These are phyloP conservation scores for Corythornis vintsioides DNA, from an alignment of 2,113 vertebrate species.

Conservation along the genomic window DNA sequence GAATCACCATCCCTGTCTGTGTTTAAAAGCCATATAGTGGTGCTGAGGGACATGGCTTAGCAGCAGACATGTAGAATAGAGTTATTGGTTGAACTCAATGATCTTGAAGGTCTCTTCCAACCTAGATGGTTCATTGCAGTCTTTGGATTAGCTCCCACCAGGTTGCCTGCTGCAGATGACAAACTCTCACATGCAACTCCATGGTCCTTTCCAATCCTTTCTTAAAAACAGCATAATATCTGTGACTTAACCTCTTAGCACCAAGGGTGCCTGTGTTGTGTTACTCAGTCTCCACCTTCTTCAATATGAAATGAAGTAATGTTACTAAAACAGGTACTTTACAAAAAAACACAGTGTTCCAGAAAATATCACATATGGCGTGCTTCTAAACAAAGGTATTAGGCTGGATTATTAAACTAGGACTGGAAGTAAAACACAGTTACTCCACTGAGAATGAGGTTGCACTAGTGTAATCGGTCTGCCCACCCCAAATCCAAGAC, in stretches of 20 bases:
- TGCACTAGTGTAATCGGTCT: background rate
- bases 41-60: too few species aligned
- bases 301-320: background rate
- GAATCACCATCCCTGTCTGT: too few species aligned
- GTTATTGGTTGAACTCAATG: too few species aligned
- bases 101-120: too few species aligned
- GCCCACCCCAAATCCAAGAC: background rate
- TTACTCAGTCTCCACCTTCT: background rate
- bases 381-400: background rate
- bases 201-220: background rate
- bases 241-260: background rate
- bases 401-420: background rate
- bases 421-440: background rate
- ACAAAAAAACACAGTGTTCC: background rate
- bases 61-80: too few species aligned
- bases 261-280: background rate
- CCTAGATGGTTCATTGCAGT: background rate
- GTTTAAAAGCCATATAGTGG: too few species aligned
- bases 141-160: background rate
- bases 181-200: background rate
- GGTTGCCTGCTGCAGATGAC: background rate
- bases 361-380: rapidly evolving
- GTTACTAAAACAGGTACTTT: background rate
- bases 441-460: background rate
- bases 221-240: rapidly evolving